Conservation (phyloP, 2,797 vertebrate species). For the Vireo griseus region DNA sequence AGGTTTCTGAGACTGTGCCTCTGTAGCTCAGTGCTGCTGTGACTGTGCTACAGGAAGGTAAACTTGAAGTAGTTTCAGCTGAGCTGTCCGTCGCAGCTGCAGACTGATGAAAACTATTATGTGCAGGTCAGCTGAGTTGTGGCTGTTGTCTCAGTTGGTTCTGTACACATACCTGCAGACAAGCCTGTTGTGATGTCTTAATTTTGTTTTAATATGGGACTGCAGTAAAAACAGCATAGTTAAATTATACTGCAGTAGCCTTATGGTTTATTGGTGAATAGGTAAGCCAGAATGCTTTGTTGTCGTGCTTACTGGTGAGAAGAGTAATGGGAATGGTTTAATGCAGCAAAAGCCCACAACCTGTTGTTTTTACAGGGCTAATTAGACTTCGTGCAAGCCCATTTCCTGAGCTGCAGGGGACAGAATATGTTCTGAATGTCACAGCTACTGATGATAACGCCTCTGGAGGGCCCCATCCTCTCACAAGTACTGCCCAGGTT, state of each 20-base stretch:
- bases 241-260: background rate
- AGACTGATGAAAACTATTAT: background rate
- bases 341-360: background rate
- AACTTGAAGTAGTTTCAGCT: background rate
- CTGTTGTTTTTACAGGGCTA: slow-evolving; percentile 74
- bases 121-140: background rate
- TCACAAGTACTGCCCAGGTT: slow-evolving; percentile 82
- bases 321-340: background rate
- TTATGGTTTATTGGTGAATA: background rate
- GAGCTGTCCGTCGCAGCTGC: background rate
- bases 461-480: slow-evolving; percentile 80
- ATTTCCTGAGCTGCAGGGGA: slow-evolving; percentile 83
- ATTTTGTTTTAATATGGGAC: background rate
- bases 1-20: background rate
- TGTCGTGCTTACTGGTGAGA: background rate
- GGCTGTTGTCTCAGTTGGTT: background rate
- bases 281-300: background rate
- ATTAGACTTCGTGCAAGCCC: slow-evolving; percentile 85
- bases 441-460: slow-evolving; percentile 86
- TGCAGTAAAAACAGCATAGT: background rate
- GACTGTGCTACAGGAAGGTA: background rate
- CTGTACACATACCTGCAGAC: background rate
- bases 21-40: background rate
- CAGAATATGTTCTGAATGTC: slow-evolving; percentile 85
- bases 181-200: background rate